phyloP scores from a whole-genome alignment of 2,888 invertebrate species.

The Acanthosepion lycidas region DNA sequence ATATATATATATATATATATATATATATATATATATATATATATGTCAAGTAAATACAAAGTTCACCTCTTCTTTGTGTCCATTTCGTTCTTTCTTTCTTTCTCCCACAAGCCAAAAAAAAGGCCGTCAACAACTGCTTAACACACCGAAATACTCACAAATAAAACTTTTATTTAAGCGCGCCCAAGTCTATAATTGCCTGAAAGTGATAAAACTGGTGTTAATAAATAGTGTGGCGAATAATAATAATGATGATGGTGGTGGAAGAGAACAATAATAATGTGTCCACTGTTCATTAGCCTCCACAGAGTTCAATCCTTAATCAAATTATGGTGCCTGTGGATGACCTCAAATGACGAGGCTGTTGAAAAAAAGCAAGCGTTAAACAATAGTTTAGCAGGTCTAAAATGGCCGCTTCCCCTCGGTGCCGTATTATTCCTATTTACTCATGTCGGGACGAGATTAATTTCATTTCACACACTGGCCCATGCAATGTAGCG shows the following conservation, averaged over 20 bases:
- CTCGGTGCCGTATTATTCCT: background rate
- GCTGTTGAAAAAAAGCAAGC: background rate
- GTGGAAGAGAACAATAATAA: background rate
- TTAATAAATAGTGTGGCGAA: background rate
- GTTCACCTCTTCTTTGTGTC: too few relatives aligned
- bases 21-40: too few relatives aligned
- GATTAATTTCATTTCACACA: conserved; percentile 11
- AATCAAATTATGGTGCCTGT: conserved; percentile 12
- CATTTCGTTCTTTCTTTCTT: background rate
- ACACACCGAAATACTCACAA: background rate
- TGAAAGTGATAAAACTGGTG: background rate
- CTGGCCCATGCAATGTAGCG: too few relatives aligned
- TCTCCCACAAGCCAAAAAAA: background rate
- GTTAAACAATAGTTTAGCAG: conserved; percentile 22
- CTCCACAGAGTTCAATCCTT: background rate
- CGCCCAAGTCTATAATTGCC: background rate
- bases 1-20: too few relatives aligned
- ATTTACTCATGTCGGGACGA: background rate
- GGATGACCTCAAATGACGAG: background rate
- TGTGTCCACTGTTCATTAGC: conserved; percentile 2
- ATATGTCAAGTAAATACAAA: too few relatives aligned
- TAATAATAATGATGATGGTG: background rate
- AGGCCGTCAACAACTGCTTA: background rate
- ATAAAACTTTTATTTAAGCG: background rate
- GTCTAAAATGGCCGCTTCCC: background rate